Percentiles rank a stretch among this genome's conserved stretches.
phyloP scores from a whole-genome alignment of 2,888 invertebrate species.

The Pheosia gnoma region DNA sequence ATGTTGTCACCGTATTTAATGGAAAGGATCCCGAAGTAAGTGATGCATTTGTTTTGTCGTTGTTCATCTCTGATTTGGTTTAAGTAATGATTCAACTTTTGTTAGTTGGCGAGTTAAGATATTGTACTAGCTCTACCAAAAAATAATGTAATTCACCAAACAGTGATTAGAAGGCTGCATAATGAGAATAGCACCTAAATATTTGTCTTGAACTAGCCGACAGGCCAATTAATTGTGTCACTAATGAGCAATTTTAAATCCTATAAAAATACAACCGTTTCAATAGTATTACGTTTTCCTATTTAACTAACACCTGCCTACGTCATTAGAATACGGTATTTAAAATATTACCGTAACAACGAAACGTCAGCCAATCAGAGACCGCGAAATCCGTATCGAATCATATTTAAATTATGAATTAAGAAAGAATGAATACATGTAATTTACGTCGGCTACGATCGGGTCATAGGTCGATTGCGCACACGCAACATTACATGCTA shows the following conservation, averaged over 20 bases:
- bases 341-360: constrained; percentile 20
- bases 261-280: too few relatives aligned
- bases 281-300: too few relatives aligned
- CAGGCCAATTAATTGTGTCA: too few relatives aligned
- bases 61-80: constrained; percentile 34
- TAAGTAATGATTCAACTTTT: constrained; percentile 20
- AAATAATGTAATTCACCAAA: too few relatives aligned
- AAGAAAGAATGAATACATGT: constrained; percentile 14
- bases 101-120: neutral
- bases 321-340: constrained; percentile 32
- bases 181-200: too few relatives aligned
- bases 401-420: constrained; percentile 32
- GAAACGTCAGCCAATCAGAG: constrained; percentile 34
- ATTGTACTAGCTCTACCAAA: too few relatives aligned
- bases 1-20: constrained; percentile 69
- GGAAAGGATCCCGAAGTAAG: constrained; percentile 47
- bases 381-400: constrained; percentile 26
- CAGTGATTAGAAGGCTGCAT: too few relatives aligned
- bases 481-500: neutral
- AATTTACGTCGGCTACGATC: neutral
- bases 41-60: constrained; percentile 37
- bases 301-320: neutral
- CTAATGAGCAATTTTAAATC: too few relatives aligned
- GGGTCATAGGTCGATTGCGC: constrained; percentile 3
- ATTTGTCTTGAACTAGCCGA: too few relatives aligned